These are phyloP conservation scores for Cherax destructor DNA, from an alignment of 1,140 invertebrate species.

Conservation along the genomic window DNA sequence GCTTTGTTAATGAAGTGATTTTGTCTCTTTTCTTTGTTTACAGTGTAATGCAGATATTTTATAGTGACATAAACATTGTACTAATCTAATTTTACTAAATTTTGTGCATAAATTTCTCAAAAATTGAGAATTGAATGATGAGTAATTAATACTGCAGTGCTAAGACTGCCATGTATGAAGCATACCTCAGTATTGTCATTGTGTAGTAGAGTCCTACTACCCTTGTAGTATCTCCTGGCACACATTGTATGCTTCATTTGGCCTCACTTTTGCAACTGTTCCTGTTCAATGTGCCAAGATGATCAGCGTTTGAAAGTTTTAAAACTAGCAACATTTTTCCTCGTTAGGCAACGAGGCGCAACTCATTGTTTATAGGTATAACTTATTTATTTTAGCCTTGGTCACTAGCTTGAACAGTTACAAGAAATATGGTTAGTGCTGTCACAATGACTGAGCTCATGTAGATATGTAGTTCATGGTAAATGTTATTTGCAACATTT, in stretches of 20 bases:
- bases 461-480: not conserved
- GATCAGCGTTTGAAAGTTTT: not conserved
- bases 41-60: not conserved
- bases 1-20: not conserved
- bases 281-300: conserved; percentile 6
- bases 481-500: conserved; percentile 2
- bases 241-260: not conserved
- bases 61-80: not conserved
- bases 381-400: not conserved
- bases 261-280: conserved; percentile 18
- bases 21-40: not conserved
- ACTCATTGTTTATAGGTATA: not conserved
- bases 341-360: too few relatives aligned
- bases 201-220: not conserved
- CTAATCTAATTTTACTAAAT: not conserved
- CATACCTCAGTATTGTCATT: not conserved
- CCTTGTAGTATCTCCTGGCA: not conserved
- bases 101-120: not conserved
- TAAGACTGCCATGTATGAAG: not conserved
- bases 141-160: not conserved
- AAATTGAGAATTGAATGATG: not conserved
- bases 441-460: not conserved
- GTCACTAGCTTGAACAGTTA: not conserved
- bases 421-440: not conserved
- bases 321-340: not conserved